phyloP scores from a whole-genome alignment of 2,888 invertebrate species.

The Cephus pygmeus region DNA sequence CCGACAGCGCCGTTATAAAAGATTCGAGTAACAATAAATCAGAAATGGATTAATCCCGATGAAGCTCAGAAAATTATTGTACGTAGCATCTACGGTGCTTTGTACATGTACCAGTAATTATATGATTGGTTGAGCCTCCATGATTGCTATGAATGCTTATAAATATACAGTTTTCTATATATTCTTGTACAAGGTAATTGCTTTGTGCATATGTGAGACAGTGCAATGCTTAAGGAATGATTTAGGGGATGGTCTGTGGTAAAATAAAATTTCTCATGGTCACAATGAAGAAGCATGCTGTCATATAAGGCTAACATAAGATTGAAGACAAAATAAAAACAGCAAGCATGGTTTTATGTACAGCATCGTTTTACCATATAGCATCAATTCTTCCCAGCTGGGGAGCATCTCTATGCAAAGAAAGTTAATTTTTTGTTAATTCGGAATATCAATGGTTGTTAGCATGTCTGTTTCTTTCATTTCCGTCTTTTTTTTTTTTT shows the following conservation, averaged over 20 bases:
- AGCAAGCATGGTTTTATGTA: conserved; percentile 46
- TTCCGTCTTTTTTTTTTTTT: not conserved
- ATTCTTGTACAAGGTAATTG: not conserved
- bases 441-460: not conserved
- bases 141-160: not conserved
- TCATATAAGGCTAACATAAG: not conserved
- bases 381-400: conserved; percentile 65
- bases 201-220: not conserved
- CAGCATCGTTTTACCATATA: conserved; percentile 61
- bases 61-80: not conserved
- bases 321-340: conserved; percentile 18
- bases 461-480: not conserved
- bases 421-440: conserved; percentile 36
- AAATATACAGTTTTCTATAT: not conserved
- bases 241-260: not conserved
- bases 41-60: not conserved
- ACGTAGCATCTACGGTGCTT: not conserved
- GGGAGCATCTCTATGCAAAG: conserved; percentile 63
- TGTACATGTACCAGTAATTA: not conserved
- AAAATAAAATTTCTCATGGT: not conserved
- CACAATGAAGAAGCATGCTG: not conserved
- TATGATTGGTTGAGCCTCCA: not conserved
- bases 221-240: not conserved
- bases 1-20: not conserved
- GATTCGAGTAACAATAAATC: not conserved